Evolutionary conservation across 1,140 invertebrate genomes (phyloP), one percentile per base, ranked within the genome.

Genomic region (Anoplolepis gracilipes): DNA sequence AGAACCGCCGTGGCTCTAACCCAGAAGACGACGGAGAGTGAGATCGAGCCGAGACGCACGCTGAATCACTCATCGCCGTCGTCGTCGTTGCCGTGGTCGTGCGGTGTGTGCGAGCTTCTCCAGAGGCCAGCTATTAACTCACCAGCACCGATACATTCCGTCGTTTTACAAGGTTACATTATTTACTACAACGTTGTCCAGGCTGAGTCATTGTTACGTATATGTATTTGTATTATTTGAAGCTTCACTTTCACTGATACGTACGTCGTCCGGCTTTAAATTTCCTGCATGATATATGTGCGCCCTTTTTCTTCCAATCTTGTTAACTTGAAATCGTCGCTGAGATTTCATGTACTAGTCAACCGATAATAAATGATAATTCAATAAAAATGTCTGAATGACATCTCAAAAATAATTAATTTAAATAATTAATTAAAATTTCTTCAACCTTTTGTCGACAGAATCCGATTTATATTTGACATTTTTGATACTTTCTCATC

Each of bases 61-160:
- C 91, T 93, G 93, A 93, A 94, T 94, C 93, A 92, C 92, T 94
- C 93, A 94, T 93, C 91, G 88, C 87, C 75, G 59, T 90, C 70
- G 81, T 87, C 33, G 57, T 81, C 64, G 69, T 87, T 49, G 79
- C 84, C 69, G 70, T 79, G 59, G 72, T 65, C 79, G 72, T 85
- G 46, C 73, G 76, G 75, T 78, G 75, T 88, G 78, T 69, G 30
- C 85, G 79, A 81, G 82, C 46, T 87, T 73, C 88, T 88, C 86
- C 87, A 85, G 88, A 91, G 79, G 78, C 91, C 84, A 87, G 88
- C 92, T 92, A 92, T 93, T 93, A 93, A 93, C 89, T 93, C 85
- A 69, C 90, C 61, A 82, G 85, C 77, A 78, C 49, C 82, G 81
- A 33, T 90, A 87, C 85, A 76, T 85, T 84, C 69, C 36, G 81